A percentile compares a stretch with the other conserved stretches of the same genome.
Conservation (phyloP, 2,113 vertebrate species). For the Bettongia penicillata region DNA sequence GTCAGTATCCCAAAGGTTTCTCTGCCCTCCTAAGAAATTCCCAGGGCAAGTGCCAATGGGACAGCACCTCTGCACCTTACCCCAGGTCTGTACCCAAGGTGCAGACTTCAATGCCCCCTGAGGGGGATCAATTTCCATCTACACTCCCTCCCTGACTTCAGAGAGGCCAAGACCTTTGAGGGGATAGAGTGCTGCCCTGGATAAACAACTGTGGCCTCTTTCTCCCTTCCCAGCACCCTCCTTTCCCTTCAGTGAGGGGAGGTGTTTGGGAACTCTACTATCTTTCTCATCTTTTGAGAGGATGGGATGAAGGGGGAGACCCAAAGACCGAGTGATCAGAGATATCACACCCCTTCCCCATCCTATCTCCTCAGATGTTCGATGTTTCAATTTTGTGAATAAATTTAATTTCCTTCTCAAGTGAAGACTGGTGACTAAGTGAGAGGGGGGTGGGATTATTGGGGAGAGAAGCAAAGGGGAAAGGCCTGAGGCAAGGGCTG, state of each 20-base stretch:
- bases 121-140: neutral
- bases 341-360: neutral
- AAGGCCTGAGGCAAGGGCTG: conserved; percentile 44
- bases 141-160: neutral
- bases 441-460: neutral
- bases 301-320: neutral
- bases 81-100: neutral
- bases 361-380: conserved; percentile 23
- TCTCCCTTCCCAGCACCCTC: no score
- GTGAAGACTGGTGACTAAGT: conserved; percentile 63
- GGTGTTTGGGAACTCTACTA: neutral
- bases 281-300: conserved; percentile 4
- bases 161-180: neutral
- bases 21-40: neutral
- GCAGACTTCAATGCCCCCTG: neutral
- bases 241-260: neutral
- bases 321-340: neutral
- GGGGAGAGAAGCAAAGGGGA: neutral
- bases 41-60: neutral
- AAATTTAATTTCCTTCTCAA: conserved; percentile 63
- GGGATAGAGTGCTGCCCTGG: neutral
- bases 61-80: neutral
- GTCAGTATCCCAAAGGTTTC: neutral
- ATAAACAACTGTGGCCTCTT: neutral
- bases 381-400: conserved; percentile 61